Percentiles rank a stretch among this genome's conserved stretches.
These are phyloP conservation scores for Ophraella communa DNA, from an alignment of 2,888 invertebrate species.

Conservation along the genomic window DNA sequence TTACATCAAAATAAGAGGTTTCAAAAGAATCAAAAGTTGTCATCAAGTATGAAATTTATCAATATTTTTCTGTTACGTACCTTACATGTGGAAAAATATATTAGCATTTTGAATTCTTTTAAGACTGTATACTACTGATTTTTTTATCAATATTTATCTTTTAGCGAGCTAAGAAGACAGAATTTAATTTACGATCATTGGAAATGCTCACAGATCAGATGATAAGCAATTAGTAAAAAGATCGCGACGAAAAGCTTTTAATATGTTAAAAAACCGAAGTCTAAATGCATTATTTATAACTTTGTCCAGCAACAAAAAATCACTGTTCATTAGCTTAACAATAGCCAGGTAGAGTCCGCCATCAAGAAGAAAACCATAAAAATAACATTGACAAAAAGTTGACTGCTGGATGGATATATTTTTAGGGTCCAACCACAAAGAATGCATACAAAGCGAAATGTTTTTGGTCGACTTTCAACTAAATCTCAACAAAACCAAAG, in stretches of 20 bases:
- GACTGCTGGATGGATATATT: not conserved
- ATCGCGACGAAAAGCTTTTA: not conserved
- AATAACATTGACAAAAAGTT: not conserved
- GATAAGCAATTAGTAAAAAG: not conserved
- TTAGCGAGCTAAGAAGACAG: too few species aligned
- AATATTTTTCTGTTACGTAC: too few species aligned
- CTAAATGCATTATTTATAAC: not conserved
- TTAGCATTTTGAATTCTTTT: too few species aligned
- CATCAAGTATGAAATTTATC: too few species aligned
- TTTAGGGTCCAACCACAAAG: not conserved
- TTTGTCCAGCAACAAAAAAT: not conserved
- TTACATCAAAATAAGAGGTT: too few species aligned
- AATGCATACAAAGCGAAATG: constrained; percentile 10
- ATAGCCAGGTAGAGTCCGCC: not conserved
- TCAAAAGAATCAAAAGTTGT: too few species aligned
- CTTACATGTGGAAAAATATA: too few species aligned
- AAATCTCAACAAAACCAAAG: constrained; percentile 16
- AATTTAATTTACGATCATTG: too few species aligned
- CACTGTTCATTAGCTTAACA: not conserved
- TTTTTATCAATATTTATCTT: too few species aligned
- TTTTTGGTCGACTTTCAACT: constrained; percentile 20
- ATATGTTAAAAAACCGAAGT: not conserved
- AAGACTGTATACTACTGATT: too few species aligned
- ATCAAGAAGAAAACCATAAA: not conserved
- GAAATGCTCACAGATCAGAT: too few species aligned